Base-by-base conservation (phyloP, 2,113 vertebrate genomes). In the Platichthys flesus region DNA sequence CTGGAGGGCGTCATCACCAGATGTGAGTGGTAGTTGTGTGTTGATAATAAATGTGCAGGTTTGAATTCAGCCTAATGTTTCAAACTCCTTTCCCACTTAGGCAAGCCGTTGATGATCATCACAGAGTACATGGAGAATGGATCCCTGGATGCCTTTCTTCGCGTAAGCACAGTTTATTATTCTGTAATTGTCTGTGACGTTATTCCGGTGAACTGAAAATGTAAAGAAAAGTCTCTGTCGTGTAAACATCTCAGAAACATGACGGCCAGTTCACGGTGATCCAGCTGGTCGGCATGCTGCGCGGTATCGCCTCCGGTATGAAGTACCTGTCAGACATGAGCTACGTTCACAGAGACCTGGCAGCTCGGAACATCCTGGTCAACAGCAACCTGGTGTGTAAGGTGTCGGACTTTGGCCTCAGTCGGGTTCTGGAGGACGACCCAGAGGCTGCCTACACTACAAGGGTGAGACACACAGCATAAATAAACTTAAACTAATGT, bases 41-140 rank as follows among this genome's bases (percentile, higher is more conserved):
- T 47, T 15, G 21, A 18, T 35, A 59, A 1, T 26, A n/a, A 26
- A 45, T 60, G 16, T 69, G 23, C 21, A 18, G 31, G 45, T 28
- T 65, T 16, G 42, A 13, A 20, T 49, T 45, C 15, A 18, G 26
- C 12, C 1, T 61, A 14, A 57, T 72, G 20, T 26, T 23, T 71
- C 1, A 24, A 5, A 42, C 28, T 76, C 64, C 70, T 31, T 42
- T 24, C 42, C 78, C 93, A 0, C 66, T 86, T 63, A 99, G 98
- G 98, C 91, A 99, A 99, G 85, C 98, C 98, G 0, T 88, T 99
- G 74, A 99, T 99, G 98, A 99, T 99, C 91, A 97, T 99, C 90
- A 99, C 98, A 16, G 98, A 99, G 82, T 99, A 98, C 94, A 99
- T 99, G 98, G 97, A 99, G 89, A 99, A 99, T 21, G 98, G 98